These are phyloP conservation scores for Callaeas wilsoni DNA, from an alignment of 2,113 vertebrate genomes.

Conservation along the genomic window DNA sequence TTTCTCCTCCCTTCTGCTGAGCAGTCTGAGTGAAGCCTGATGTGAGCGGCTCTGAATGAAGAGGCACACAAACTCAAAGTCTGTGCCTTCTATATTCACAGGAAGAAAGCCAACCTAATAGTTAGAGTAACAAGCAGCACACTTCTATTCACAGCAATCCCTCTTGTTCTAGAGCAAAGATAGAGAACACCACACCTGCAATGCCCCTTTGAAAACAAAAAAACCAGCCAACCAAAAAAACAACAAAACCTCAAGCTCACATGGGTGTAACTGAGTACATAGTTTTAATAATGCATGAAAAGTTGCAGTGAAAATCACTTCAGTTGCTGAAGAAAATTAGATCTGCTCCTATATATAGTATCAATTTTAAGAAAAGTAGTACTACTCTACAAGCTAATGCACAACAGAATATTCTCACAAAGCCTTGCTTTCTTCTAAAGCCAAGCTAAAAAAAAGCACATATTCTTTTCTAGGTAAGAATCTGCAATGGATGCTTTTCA, in stretches of 20 bases:
- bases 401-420: neutral
- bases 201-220: neutral
- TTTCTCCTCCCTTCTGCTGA: neutral
- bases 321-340: neutral
- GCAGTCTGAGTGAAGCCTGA: neutral
- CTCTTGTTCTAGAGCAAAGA: neutral
- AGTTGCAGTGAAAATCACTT: neutral
- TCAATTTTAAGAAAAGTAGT: neutral
- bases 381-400: neutral
- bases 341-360: neutral
- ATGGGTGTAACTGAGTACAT: neutral
- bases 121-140: neutral
- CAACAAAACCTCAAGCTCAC: neutral
- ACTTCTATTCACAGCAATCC: neutral
- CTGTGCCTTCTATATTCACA: neutral
- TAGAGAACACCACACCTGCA: neutral
- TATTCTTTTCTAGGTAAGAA: neutral
- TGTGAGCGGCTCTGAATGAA: neutral
- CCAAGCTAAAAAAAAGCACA: neutral
- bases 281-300: neutral
- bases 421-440: neutral
- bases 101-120: neutral
- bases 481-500: neutral
- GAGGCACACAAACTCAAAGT: neutral
- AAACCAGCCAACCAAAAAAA: neutral